Conservation (phyloP, 2,797 vertebrate genomes). For the Morelia viridis region DNA sequence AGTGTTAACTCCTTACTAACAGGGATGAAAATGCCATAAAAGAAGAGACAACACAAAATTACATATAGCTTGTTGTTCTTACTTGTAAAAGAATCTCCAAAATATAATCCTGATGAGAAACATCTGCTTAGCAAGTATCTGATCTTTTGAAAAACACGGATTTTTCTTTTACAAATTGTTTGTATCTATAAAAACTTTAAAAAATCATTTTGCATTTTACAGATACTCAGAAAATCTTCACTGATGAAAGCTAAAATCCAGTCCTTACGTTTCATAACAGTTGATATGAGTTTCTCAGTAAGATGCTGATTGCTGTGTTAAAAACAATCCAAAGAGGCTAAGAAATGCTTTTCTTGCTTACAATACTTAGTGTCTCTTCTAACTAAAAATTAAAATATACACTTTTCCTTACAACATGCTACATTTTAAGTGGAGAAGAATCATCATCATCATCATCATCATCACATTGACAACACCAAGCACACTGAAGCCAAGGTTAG, state of each 20-base stretch:
- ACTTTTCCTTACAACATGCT: too few species aligned
- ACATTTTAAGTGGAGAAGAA: too few species aligned
- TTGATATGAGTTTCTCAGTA: not conserved
- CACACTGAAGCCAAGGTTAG: too few species aligned
- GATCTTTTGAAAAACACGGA: not conserved
- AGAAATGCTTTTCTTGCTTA: too few species aligned
- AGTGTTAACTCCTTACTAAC: not conserved
- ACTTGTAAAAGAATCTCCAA: not conserved
- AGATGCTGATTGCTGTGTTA: too few species aligned
- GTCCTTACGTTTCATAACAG: not conserved
- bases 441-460: too few species aligned
- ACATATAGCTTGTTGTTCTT: not conserved
- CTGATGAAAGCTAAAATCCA: not conserved
- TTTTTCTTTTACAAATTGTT: not conserved
- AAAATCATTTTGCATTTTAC: not conserved
- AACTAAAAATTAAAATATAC: too few species aligned
- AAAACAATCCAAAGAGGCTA: too few species aligned
- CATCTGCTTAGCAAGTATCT: not conserved
- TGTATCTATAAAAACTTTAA: not conserved
- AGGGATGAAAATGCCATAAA: not conserved
- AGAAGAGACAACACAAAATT: not conserved
- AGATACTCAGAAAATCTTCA: not conserved
- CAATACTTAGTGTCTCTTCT: too few species aligned
- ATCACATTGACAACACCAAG: too few species aligned
- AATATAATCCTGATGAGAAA: not conserved